phyloP scores from a whole-genome alignment of 1,140 invertebrate genomes.

The Drosophila bipectinata region DNA sequence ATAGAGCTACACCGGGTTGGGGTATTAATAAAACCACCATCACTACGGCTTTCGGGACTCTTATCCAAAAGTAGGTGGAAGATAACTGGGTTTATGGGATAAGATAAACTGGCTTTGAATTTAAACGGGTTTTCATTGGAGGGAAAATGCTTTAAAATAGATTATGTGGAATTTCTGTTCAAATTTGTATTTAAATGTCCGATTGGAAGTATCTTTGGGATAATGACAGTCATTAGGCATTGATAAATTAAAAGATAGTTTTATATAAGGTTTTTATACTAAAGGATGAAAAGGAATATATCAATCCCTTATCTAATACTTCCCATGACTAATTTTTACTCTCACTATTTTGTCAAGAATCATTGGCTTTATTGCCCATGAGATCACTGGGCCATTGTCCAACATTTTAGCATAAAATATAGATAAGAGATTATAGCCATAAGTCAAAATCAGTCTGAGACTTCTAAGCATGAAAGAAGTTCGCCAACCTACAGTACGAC shows the following conservation, averaged over 20 bases:
- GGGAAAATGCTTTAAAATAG: slow-evolving; percentile 11
- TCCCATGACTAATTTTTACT: neutral
- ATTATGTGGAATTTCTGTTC: slow-evolving; percentile 45
- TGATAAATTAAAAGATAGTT: slow-evolving; percentile 24
- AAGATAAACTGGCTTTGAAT: slow-evolving; percentile 10
- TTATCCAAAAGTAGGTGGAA: slow-evolving; percentile 25
- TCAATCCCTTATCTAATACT: neutral
- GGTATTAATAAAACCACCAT: slow-evolving; percentile 22
- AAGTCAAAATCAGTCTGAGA: neutral
- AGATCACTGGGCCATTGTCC: neutral
- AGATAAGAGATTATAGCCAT: neutral
- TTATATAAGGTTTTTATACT: neutral
- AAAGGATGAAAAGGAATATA: too few relatives aligned
- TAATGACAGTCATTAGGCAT: slow-evolving; percentile 11
- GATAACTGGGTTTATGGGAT: slow-evolving; percentile 40
- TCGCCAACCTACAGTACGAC: slow-evolving; percentile 3
- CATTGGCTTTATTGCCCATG: neutral
- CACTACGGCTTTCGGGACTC: slow-evolving; percentile 12
- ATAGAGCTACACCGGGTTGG: slow-evolving; percentile 9
- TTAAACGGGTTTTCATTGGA: neutral
- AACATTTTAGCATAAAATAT: neutral
- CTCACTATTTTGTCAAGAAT: neutral
- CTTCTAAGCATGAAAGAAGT: slow-evolving; percentile 3
- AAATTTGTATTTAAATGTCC: slow-evolving; percentile 43
- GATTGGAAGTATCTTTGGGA: slow-evolving; percentile 13